Evolutionary conservation across 2,113 vertebrate species (phyloP).

Genomic region (Enhydra lutris): DNA sequence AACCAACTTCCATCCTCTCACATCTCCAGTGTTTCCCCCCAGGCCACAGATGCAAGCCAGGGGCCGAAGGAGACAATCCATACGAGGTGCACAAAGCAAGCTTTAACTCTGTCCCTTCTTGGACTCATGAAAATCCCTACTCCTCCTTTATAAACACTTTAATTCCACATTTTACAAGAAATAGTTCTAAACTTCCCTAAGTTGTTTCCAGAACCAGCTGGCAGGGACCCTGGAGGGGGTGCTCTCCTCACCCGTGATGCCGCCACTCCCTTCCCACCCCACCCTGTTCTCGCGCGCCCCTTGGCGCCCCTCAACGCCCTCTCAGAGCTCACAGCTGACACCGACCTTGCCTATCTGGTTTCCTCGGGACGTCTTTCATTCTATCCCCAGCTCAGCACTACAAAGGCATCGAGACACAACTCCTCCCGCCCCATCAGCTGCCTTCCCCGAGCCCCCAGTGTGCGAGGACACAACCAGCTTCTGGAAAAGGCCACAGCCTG

Average conservation of each 20-base stretch:
- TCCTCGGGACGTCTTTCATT: background rate
- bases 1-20: background rate
- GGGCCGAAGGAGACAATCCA: background rate
- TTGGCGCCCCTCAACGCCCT: background rate
- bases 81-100: background rate
- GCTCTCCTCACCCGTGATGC: background rate
- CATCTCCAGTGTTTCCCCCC: background rate
- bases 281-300: background rate
- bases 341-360: background rate
- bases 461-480: background rate
- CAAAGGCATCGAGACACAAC: background rate
- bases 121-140: background rate
- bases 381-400: background rate
- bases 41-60: background rate
- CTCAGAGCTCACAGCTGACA: background rate
- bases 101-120: background rate
- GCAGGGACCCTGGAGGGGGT: background rate
- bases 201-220: background rate
- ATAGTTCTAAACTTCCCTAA: background rate
- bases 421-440: background rate
- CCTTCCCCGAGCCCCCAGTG: background rate
- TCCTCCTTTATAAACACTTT: background rate
- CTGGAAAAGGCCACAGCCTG: background rate
- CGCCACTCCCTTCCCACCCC: too few relatives aligned
- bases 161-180: background rate